A percentile compares a stretch with the other conserved stretches of the same genome.
These are phyloP conservation scores for Mesoclemmys tuberculata DNA, from an alignment of 2,113 vertebrate species.

Conservation along the genomic window DNA sequence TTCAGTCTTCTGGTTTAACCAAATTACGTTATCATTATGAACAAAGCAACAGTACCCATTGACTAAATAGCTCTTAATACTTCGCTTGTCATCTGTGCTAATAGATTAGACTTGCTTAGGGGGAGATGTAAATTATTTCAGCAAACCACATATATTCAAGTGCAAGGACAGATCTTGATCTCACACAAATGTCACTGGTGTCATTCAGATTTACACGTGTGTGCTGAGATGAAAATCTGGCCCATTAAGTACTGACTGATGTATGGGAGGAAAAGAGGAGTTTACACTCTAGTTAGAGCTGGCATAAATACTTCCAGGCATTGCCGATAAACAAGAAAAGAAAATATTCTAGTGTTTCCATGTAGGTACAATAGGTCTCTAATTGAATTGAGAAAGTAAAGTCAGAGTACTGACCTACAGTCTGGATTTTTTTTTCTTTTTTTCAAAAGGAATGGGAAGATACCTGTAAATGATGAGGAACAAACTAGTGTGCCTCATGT, in stretches of 20 bases:
- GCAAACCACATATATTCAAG: not conserved
- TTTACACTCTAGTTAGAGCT: not conserved
- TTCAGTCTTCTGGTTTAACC: not conserved
- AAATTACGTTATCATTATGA: not conserved
- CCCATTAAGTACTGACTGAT: not conserved
- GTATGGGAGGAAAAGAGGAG: not conserved
- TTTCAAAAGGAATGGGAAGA: slow-evolving; percentile 88
- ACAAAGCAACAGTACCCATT: not conserved
- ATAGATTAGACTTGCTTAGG: not conserved
- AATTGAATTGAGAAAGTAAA: not conserved
- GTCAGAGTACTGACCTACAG: not conserved
- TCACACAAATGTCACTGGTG: not conserved
- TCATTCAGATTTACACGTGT: not conserved
- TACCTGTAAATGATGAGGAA: slow-evolving; percentile 91
- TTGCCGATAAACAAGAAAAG: too few species aligned
- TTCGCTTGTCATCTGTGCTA: not conserved
- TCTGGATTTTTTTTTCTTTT: not conserved
- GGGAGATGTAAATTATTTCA: not conserved
- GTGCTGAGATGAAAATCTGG: not conserved
- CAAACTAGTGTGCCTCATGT: slow-evolving; percentile 93
- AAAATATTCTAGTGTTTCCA: not conserved
- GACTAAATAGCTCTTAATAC: not conserved
- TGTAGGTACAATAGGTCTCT: not conserved
- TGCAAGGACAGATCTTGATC: not conserved
- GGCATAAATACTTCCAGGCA: not conserved